Evolutionary conservation across 2,113 vertebrate species (phyloP).

Genomic region (Nesoenas mayeri): DNA sequence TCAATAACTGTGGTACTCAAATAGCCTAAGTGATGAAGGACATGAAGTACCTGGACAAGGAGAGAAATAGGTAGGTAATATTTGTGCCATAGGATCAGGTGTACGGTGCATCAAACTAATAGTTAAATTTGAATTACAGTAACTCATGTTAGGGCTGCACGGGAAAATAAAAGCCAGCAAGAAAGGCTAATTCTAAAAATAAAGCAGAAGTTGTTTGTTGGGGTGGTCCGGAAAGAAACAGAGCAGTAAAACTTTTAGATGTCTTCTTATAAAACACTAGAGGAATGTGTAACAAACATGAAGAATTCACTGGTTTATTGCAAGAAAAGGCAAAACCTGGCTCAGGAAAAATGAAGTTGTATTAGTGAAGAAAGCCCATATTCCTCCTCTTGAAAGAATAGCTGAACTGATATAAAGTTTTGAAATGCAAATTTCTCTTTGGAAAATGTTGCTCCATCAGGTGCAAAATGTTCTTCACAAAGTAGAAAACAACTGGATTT

Average conservation of each 20-base stretch:
- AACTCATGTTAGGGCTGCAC: not conserved
- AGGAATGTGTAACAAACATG: not conserved
- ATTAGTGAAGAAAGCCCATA: not conserved
- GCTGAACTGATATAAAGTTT: not conserved
- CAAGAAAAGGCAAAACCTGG: not conserved
- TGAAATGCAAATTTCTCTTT: not conserved
- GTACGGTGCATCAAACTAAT: not conserved
- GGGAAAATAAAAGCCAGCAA: slow-evolving; percentile 50
- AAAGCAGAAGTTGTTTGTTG: slow-evolving; percentile 58
- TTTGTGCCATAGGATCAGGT: not conserved
- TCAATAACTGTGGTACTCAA: not conserved
- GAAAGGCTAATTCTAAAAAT: slow-evolving; percentile 44
- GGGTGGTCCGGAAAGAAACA: slow-evolving; percentile 13
- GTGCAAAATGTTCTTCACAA: not conserved
- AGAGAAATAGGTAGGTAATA: not conserved
- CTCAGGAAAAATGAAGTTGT: not conserved
- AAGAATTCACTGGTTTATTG: not conserved
- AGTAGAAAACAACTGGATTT: not conserved
- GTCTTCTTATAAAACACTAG: not conserved
- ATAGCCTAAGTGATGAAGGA: not conserved
- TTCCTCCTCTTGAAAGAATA: not conserved
- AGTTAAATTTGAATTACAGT: slow-evolving; percentile 36
- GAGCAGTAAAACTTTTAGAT: slow-evolving; percentile 9
- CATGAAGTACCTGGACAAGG: not conserved
- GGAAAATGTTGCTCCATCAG: not conserved